These are phyloP conservation scores for Eupithecia subumbrata DNA, from an alignment of 2,888 invertebrate species.

Conservation along the genomic window DNA sequence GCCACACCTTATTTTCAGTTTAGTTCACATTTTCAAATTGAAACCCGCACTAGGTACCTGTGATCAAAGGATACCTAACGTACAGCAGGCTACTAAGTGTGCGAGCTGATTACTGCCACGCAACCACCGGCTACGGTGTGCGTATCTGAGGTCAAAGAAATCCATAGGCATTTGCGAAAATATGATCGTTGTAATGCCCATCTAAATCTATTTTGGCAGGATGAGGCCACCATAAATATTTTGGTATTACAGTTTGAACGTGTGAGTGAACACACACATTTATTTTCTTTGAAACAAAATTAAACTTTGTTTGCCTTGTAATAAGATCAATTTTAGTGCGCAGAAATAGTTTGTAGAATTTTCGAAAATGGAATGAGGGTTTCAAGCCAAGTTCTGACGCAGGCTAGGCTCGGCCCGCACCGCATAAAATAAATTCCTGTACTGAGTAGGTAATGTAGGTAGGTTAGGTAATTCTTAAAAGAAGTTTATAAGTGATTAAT, in stretches of 20 bases:
- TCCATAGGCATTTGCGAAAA: slow-evolving; percentile 26
- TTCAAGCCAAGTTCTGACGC: slow-evolving; percentile 27
- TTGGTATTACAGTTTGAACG: slow-evolving; percentile 53
- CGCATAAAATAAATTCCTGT: slow-evolving; percentile 25
- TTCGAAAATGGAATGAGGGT: slow-evolving; percentile 52
- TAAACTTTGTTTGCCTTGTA: background rate
- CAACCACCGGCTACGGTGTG: background rate
- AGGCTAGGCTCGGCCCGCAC: slow-evolving; percentile 12
- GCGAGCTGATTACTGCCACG: background rate
- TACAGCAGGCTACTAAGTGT: background rate
- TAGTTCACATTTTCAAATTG: background rate
- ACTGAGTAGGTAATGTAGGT: background rate
- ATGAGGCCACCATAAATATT: slow-evolving; percentile 65
- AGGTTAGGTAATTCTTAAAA: background rate
- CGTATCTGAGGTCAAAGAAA: slow-evolving; percentile 4
- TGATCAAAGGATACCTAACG: no score
- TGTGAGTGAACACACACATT: slow-evolving; percentile 53
- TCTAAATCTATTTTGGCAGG: slow-evolving; percentile 68
- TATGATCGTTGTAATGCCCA: slow-evolving; percentile 5
- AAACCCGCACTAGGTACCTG: slow-evolving; percentile 4
- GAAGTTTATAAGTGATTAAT: background rate
- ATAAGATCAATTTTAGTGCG: slow-evolving; percentile 45
- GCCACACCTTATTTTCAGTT: background rate
- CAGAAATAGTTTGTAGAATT: slow-evolving; percentile 49
- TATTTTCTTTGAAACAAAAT: slow-evolving; percentile 34